Base-by-base conservation (phyloP, 1,140 invertebrate genomes). In the Caenorhabditis elegans region DNA sequence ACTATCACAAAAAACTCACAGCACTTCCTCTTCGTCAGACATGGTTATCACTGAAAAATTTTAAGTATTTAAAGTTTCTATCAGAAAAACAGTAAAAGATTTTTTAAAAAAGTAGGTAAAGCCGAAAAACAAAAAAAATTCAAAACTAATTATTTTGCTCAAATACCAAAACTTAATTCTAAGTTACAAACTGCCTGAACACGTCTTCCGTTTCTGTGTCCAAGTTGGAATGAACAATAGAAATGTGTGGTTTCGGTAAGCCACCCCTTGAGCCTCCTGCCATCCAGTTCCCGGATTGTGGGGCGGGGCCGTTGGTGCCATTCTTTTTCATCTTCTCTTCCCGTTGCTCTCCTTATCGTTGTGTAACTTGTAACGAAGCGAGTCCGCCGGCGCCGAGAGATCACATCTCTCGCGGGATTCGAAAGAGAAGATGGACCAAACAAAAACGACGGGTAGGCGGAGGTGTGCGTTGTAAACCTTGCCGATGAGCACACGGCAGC, bases 1-100 rank as follows among this genome's bases (percentile, higher is more conserved):
- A n/a, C n/a, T n/a, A n/a, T n/a, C n/a, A n/a, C n/a, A n/a, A n/a
- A n/a, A n/a, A 70, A 81, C 80, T 81, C 76, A 81, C 80, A 81
- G 46, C 28, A 81, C 36, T 49, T 81, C 80, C 70, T 81, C 80
- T 26, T 81, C 80, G 46, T 81, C 80, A 24, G 80, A 81, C 80
- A 81, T 81, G 78, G 36, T 79, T 79, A 49, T 43, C 49, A 46
- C 80, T 81, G 80, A 53, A 81, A 81, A 53, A 34, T 4, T 19
- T 10, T 0, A 75, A 6, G 19, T 4, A 28, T n/a, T n/a, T n/a
- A n/a, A n/a, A n/a, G n/a, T n/a, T n/a, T n/a, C n/a, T n/a, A n/a
- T n/a, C n/a, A n/a, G n/a, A n/a, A n/a, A n/a, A n/a, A n/a, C n/a
- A n/a, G n/a, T 26, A 76, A 36, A 75, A 15, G 17, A 24, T 34